phyloP scores from a whole-genome alignment of 2,797 vertebrate species.

The Uromys caudimaculatus region DNA sequence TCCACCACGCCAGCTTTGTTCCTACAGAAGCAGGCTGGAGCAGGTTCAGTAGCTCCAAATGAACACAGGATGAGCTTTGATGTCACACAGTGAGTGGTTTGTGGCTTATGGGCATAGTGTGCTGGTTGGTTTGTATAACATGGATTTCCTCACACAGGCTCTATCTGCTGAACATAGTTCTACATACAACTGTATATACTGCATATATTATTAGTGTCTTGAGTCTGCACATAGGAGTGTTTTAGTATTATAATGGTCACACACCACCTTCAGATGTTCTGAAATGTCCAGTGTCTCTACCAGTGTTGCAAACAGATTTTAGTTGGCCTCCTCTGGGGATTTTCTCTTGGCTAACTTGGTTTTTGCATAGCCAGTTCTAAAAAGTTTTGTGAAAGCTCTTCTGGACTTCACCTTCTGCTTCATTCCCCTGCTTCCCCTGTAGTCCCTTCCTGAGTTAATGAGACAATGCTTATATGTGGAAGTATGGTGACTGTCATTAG shows the following conservation, averaged over 20 bases:
- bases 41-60: neutral
- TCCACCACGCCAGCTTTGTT: too few species aligned
- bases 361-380: neutral
- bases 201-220: neutral
- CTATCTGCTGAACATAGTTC: neutral
- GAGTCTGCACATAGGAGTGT: neutral
- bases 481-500: too few species aligned
- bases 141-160: neutral
- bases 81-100: neutral
- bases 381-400: neutral
- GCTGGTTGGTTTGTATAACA: neutral
- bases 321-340: neutral
- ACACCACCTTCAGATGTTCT: neutral
- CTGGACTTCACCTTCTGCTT: neutral
- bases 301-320: neutral
- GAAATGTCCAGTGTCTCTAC: neutral
- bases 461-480: neutral
- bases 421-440: neutral
- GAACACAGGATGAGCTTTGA: neutral
- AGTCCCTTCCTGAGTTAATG: neutral
- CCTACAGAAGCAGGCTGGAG: neutral
- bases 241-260: neutral
- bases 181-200: neutral
- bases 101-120: neutral
- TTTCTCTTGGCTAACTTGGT: neutral